These are phyloP conservation scores for Oreochromis spilurus DNA, from an alignment of 2,113 vertebrate species.

Conservation along the genomic window DNA sequence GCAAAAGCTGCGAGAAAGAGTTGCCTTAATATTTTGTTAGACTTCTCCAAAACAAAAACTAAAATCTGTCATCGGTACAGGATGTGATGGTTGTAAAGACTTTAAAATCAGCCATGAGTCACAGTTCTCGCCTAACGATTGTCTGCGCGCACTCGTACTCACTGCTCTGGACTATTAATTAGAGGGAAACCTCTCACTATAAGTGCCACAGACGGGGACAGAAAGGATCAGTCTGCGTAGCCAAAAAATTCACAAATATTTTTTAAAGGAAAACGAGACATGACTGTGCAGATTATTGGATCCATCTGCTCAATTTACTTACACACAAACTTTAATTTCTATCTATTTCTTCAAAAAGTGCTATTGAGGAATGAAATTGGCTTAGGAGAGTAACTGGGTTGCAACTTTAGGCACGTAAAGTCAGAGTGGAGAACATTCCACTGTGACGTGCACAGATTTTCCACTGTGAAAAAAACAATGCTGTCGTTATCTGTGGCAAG, in stretches of 20 bases:
- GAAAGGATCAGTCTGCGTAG: background rate
- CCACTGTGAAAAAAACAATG: slow-evolving; percentile 27
- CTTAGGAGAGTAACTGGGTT: background rate
- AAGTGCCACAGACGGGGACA: background rate
- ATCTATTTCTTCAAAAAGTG: background rate
- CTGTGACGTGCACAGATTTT: slow-evolving; percentile 11
- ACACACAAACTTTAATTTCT: background rate
- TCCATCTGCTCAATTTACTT: background rate
- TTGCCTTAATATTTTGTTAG: background rate
- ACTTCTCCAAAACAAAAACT: background rate
- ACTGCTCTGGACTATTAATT: background rate
- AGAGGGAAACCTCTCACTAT: background rate
- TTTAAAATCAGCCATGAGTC: background rate
- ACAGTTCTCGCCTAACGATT: background rate
- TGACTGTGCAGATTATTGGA: background rate
- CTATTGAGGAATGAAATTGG: background rate
- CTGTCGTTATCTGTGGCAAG: slow-evolving; percentile 5
- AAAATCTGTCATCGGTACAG: background rate
- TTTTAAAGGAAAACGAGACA: background rate
- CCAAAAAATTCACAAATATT: background rate
- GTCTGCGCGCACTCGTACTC: background rate
- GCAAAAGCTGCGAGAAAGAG: background rate
- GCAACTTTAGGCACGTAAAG: background rate
- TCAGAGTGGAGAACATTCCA: slow-evolving; percentile 38
- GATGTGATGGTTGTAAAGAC: background rate